Evolutionary conservation across 1,140 invertebrate species (phyloP), one percentile per base, ranked within the genome.

Genomic region (Drosophila pseudoobscura): DNA sequence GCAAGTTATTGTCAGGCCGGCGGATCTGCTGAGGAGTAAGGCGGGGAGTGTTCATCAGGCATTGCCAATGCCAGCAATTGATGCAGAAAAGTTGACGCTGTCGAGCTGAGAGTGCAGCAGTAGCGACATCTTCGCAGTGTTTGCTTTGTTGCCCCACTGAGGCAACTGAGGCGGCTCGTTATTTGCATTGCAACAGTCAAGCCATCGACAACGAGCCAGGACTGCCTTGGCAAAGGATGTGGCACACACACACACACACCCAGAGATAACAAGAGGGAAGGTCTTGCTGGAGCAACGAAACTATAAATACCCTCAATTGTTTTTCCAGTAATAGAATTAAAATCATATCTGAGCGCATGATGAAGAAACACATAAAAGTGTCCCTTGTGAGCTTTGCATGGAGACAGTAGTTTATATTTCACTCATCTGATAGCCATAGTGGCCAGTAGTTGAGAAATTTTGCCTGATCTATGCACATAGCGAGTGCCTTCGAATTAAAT

Each of bases 81-180:
- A 85, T 61, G 82, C 83, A 87, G 69, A 87, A 87, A 87, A 87
- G 78, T 88, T 88, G 87, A 82, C 83, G 68, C 78, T 69, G 71
- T 50, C 65, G 62, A 59, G 71, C 63, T 17, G 17, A 17, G 17
- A 66, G 51, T 64, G 61, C 50, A 60, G 78, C 47, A 51, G 64
- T 43, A 54, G 59, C 46, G 45, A 60, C 73, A 66, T 75, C 75
- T 66, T 70, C 57, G 69, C 59, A 63, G 78, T 83, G 78, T 82
- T 85, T 78, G 78, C 80, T 75, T 85, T 82, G 80, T 75, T 78
- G 63, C 22, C 55, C 29, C 61, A 53, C 44, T 47, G 45, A 6
- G 29, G 41, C 26, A 55, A 13, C 68, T 13, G 59, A 60, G 53
- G 35, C 9, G 35, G 70, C 83, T 87, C 70, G 83, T 87, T 87